phyloP scores from a whole-genome alignment of 2,113 vertebrate species.

The Struthidea cinerea region DNA sequence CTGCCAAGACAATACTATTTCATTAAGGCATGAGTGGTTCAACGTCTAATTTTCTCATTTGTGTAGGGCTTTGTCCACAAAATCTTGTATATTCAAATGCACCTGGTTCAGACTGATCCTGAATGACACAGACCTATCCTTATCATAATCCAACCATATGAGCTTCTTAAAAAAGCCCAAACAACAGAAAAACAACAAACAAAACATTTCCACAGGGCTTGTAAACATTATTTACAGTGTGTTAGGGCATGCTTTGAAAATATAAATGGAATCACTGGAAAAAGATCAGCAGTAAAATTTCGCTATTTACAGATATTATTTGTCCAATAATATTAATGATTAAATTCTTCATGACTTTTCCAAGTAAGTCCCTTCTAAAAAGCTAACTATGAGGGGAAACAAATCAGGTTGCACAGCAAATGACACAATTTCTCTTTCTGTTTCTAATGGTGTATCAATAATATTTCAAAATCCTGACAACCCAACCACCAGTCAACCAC shows the following conservation, averaged over 20 bases:
- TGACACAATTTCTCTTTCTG: background rate
- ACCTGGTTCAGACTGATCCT: background rate
- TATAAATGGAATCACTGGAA: background rate
- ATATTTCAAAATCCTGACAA: background rate
- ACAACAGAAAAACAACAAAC: background rate
- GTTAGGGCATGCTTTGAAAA: background rate
- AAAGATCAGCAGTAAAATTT: background rate
- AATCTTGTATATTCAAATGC: background rate
- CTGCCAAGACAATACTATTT: background rate
- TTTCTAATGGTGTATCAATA: background rate
- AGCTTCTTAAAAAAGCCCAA: background rate
- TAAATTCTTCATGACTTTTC: background rate
- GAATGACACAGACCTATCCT: background rate
- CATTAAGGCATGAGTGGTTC: background rate
- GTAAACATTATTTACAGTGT: background rate
- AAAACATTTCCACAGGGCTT: background rate
- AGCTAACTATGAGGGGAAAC: background rate
- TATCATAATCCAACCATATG: background rate
- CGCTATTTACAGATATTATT: background rate
- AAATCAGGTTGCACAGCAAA: background rate
- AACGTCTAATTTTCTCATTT: background rate
- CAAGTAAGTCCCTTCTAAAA: background rate
- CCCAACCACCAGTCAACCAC: background rate
- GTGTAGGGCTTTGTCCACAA: background rate
- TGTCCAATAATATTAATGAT: background rate